These are phyloP conservation scores for Pygocentrus nattereri DNA, from an alignment of 2,797 vertebrate species.

Conservation along the genomic window DNA sequence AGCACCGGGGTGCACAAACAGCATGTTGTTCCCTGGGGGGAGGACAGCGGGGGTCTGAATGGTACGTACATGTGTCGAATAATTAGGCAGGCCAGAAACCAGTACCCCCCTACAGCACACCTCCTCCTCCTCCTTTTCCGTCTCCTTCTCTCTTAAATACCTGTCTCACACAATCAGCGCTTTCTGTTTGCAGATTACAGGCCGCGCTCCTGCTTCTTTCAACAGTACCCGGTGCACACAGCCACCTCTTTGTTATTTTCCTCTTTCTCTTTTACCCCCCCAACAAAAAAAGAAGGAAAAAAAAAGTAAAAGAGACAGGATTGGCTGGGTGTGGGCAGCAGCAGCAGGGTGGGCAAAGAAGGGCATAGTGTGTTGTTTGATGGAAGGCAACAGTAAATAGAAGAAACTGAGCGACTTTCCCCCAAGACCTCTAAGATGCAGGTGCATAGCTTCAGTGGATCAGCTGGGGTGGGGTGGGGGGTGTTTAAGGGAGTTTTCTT, in stretches of 20 bases:
- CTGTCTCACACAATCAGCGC: constrained; percentile 66
- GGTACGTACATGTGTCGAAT: constrained; percentile 78
- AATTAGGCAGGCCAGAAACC: constrained; percentile 75
- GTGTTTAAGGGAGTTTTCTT: constrained; percentile 48
- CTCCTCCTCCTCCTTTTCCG: constrained; percentile 39
- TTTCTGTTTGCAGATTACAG: constrained; percentile 55
- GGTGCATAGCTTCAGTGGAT: constrained; percentile 64
- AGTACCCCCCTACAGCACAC: constrained; percentile 48
- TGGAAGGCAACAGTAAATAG: constrained; percentile 30
- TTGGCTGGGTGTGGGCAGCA: constrained; percentile 12
- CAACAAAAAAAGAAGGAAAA: constrained; percentile 20
- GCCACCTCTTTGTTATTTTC: constrained; percentile 56
- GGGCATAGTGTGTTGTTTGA: constrained; percentile 32
- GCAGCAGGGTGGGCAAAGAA: constrained; percentile 30
- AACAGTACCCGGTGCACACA: constrained; percentile 53
- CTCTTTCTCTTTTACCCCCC: constrained; percentile 18
- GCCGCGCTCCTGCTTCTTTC: constrained; percentile 57
- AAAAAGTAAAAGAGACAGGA: constrained; percentile 38
- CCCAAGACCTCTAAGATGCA: constrained; percentile 56
- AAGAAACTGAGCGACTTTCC: constrained; percentile 54
- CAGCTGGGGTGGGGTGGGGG: constrained; percentile 12
- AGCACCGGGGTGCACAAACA: constrained; percentile 77
- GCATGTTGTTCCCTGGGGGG: constrained; percentile 74
- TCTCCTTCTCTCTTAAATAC: constrained; percentile 68
- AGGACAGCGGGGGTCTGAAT: constrained; percentile 58